A percentile compares a stretch with the other conserved stretches of the same genome.
These are phyloP conservation scores for Pristionchus mayeri DNA, from an alignment of 2,888 invertebrate genomes.

Conservation along the genomic window DNA sequence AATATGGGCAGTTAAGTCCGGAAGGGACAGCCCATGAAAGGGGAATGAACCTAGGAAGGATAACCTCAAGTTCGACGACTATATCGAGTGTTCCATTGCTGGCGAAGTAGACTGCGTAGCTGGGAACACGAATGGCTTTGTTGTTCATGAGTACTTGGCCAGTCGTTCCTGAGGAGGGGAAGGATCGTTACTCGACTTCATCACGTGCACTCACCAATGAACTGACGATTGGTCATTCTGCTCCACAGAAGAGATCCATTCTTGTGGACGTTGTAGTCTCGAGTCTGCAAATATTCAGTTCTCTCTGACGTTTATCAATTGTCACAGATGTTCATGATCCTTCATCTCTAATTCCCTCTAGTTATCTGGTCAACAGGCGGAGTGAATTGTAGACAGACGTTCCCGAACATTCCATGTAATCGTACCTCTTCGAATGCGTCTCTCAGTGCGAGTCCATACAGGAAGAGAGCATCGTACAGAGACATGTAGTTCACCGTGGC, in stretches of 20 bases:
- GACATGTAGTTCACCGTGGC: constrained; percentile 74
- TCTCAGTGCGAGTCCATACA: constrained; percentile 73
- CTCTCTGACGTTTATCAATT: no score
- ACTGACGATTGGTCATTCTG: constrained; percentile 73
- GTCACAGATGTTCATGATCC: no score
- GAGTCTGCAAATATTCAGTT: constrained; percentile 49
- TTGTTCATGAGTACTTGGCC: constrained; percentile 75
- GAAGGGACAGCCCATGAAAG: no score
- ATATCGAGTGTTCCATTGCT: constrained; percentile 72
- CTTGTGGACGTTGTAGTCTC: constrained; percentile 64
- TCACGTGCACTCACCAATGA: constrained; percentile 66
- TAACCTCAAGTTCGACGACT: constrained; percentile 71
- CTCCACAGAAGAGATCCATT: constrained; percentile 72
- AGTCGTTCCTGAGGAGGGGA: constrained; percentile 71
- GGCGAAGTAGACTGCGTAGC: constrained; percentile 72
- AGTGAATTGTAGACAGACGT: background rate
- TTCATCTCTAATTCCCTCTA: no score
- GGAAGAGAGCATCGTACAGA: constrained; percentile 73
- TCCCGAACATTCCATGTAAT: no score
- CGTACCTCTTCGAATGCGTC: constrained; percentile 73
- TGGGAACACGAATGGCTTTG: constrained; percentile 74
- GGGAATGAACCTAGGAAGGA: no score
- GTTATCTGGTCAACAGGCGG: no score
- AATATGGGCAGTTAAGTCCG: no score
- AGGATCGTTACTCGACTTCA: no score